These are phyloP conservation scores for Discoglossus pictus DNA, from an alignment of 2,797 vertebrate species.

Conservation along the genomic window DNA sequence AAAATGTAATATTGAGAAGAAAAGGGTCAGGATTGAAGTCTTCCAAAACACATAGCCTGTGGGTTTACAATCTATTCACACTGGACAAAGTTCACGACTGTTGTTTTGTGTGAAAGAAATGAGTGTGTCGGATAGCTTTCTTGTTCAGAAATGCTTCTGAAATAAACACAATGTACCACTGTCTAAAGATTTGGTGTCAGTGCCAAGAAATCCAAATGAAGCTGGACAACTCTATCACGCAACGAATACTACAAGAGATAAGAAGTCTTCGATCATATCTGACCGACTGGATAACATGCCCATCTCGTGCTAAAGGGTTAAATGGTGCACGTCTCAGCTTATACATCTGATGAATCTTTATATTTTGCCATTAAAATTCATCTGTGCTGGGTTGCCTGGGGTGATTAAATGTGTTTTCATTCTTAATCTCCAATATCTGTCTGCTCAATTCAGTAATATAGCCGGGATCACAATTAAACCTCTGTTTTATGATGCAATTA, in stretches of 20 bases:
- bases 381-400: too few species aligned
- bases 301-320: too few species aligned
- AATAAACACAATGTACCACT: conserved; percentile 31
- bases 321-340: too few species aligned
- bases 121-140: conserved; percentile 4
- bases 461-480: conserved; percentile 27
- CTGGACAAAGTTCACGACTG: conserved; percentile 20
- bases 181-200: conserved; percentile 16
- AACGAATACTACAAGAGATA: conserved; percentile 1
- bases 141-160: not conserved
- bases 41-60: conserved; percentile 24
- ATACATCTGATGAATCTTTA: too few species aligned
- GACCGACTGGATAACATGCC: too few species aligned
- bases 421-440: conserved; percentile 11
- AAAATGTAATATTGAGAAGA: conserved; percentile 24
- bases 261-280: too few species aligned
- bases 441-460: not conserved
- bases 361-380: too few species aligned
- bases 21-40: conserved; percentile 19
- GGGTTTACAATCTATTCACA: conserved; percentile 18
- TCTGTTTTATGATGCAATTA: conserved; percentile 17
- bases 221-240: conserved; percentile 14
- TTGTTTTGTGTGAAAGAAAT: conserved; percentile 12
- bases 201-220: conserved; percentile 20
- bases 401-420: conserved; percentile 15